Evolutionary conservation across 2,888 invertebrate genomes (phyloP), one percentile per base, ranked within the genome.

Genomic region (Boloria euphrosyne): DNA sequence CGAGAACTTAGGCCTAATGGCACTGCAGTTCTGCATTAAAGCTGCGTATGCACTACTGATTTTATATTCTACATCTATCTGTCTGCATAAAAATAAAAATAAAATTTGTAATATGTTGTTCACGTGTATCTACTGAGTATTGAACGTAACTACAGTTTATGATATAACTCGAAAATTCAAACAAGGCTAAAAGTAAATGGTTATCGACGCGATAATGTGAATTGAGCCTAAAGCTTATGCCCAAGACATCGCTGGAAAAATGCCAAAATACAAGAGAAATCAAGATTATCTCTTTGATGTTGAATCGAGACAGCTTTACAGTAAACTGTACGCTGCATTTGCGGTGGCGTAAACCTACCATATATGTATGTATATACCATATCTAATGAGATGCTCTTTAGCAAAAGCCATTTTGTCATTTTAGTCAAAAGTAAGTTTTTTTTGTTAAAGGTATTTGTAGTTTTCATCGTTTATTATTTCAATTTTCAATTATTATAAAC

Each of bases 1-100:
- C 73, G 75, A 81, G 83, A 75, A 80, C 75, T 75, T 74, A 66
- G 69, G 73, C 79, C 81, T 89, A 89, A 89, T 86, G 81, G 84
- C 78, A 79, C 79, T 84, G 84, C 83, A 84, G 85, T 85, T 81
- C 80, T n/a, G 47, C n/a, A 16, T 49, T 59, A 49, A 59, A 49
- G 58, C 31, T 59, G 31, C 6, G 17, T 27, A 16, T 49, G 49
- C 58, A 59, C 17, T 49, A 16, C 7, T 38, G 31, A 10, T 38
- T 38, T 38, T 10, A 38, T 38, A 38, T 38, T 38, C 31, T 38
- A 38, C 7, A 38, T 38, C 10, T 10, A 38, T 38, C 31, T 38
- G 7, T n/a, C 31, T 38, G 10, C 10, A 2, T 10, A 22, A 27
- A 16, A 4, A 4, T 47, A 27, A 6, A 38, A 38, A 38, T 7